Conservation (phyloP, 2,888 invertebrate species). For the Sphinx pinastri region DNA sequence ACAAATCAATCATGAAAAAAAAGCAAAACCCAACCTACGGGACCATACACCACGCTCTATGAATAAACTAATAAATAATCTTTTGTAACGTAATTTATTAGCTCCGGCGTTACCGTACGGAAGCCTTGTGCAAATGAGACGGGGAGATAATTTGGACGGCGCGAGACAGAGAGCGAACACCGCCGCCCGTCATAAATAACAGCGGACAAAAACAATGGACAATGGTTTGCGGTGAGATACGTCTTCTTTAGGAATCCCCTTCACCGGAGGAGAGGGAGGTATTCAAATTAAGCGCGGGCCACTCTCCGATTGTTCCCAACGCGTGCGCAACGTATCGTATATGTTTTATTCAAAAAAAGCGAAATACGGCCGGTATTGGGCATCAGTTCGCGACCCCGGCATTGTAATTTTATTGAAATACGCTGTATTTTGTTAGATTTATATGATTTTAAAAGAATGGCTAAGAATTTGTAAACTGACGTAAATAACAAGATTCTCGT, state of each 20-base stretch:
- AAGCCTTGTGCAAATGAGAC: constrained; percentile 67
- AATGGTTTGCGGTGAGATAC: constrained; percentile 82
- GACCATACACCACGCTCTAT: constrained; percentile 68
- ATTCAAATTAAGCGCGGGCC: constrained; percentile 47
- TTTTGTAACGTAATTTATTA: constrained; percentile 81
- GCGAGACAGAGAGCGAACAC: constrained; percentile 59
- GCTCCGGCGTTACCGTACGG: constrained; percentile 75
- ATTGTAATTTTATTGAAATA: background rate
- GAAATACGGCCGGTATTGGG: constrained; percentile 3
- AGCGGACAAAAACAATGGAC: constrained; percentile 82
- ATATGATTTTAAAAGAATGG: too few relatives aligned
- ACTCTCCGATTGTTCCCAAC: constrained; percentile 43
- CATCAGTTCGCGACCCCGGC: background rate
- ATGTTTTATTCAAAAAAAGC: constrained; percentile 8
- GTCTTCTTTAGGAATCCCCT: constrained; percentile 78
- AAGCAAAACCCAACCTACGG: constrained; percentile 59
- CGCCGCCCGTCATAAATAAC: constrained; percentile 82
- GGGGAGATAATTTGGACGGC: constrained; percentile 33
- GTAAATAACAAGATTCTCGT: background rate
- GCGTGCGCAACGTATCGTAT: constrained; percentile 52
- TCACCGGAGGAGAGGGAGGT: constrained; percentile 36
- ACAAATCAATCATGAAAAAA: constrained; percentile 70
- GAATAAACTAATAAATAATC: constrained; percentile 84
- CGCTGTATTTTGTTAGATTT: background rate
- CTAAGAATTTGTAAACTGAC: background rate